Evolutionary conservation across 2,888 invertebrate genomes (phyloP), one percentile per base, ranked within the genome.

Genomic region (Chirona hameri): DNA sequence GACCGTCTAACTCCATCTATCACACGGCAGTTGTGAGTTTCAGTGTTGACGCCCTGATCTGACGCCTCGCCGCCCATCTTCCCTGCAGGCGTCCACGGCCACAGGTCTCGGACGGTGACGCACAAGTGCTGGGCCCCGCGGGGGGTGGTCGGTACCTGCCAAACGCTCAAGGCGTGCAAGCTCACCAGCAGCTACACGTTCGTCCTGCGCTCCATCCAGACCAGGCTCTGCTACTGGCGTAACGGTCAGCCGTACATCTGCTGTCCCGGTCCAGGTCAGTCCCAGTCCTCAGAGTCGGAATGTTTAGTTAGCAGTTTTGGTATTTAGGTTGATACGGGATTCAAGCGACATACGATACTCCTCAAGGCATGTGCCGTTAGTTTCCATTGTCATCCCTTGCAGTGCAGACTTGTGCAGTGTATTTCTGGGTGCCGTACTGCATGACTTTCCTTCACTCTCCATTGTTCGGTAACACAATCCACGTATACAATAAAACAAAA

Each of bases 191-290:
- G 27, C 65, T 65, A n/a, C 65, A 1, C 65, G 0, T 4, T 27
- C 65, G 65, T 65, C 21, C 57, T 57, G 65, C 65, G 14, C n/a
- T 3, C 65, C n/a, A 9, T 65, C 12, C n/a, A 14, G 10, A 65
- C 65, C n/a, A 24, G 65, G 65, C 65, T 65, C 65, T 65, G 65
- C 65, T 65, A 27, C 65, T 65, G 65, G 65, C 65, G 65, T 5
- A 65, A 27, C 12, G 65, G 65, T 27, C n/a, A 65, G 27, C 65
- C 65, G n/a, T 65, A 12, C 65, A 9, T 65, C 65, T 65, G 65
- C 65, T 65, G 65, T 12, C 65, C 65, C 7, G 12, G 5, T n/a
- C 65, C n/a, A n/a, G 65, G 65, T 65, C 9, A 9, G 65, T 65
- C 10, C 7, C 24, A 60, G 24, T 14, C 60, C 24, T 60, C 24